Evolutionary conservation across 92 coral and sea anemone species (phyloP).

Genomic region (Zoanthus gigantus): DNA sequence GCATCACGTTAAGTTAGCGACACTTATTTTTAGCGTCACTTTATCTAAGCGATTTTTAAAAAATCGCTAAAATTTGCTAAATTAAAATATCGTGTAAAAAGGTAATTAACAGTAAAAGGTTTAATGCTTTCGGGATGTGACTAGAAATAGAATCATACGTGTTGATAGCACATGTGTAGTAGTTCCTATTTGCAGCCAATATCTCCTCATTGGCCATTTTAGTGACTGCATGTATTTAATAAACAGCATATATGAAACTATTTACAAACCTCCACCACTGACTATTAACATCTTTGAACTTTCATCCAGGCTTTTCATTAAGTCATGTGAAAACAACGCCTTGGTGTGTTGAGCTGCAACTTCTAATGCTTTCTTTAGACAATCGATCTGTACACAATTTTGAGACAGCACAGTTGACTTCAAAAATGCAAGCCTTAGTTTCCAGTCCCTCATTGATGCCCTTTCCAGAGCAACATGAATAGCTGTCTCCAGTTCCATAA

Average conservation of each 20-base stretch:
- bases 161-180: too few relatives aligned
- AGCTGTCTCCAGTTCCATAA: slow-evolving; percentile 60
- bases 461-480: slow-evolving; percentile 78
- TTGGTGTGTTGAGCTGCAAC: slow-evolving; percentile 5
- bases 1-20: too few relatives aligned
- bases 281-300: not conserved
- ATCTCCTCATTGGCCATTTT: too few relatives aligned
- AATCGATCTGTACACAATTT: slow-evolving; percentile 14
- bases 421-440: slow-evolving; percentile 66
- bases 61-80: too few relatives aligned
- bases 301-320: slow-evolving; percentile 52
- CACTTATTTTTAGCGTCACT: too few relatives aligned
- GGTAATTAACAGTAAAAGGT: too few relatives aligned
- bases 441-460: slow-evolving; percentile 82
- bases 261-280: not conserved
- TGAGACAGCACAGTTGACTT: slow-evolving; percentile 41
- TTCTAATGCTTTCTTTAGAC: not conserved
- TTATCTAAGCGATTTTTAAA: too few relatives aligned
- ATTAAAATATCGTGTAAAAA: too few relatives aligned
- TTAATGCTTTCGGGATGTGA: too few relatives aligned
- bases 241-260: too few relatives aligned
- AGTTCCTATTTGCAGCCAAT: not conserved
- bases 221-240: too few relatives aligned
- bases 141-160: too few relatives aligned
- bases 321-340: slow-evolving; percentile 48